Evolutionary conservation across 2,113 vertebrate genomes (phyloP).

Genomic region (Mesocricetus auratus): DNA sequence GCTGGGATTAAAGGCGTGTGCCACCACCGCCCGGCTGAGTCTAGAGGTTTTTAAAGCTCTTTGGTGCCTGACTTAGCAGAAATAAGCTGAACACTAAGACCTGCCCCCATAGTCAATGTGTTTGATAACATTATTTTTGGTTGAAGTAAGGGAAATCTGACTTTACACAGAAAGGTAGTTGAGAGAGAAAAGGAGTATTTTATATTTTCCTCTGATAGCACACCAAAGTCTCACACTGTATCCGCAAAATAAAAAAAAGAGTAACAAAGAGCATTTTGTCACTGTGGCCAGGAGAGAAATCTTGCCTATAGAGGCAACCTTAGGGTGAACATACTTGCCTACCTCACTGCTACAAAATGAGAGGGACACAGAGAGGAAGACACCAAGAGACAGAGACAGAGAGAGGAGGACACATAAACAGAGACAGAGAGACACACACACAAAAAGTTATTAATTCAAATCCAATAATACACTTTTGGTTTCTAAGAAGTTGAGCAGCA

Average conservation of each 20-base stretch:
- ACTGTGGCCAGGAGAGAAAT: background rate
- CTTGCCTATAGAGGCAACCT: background rate
- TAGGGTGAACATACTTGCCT: no score
- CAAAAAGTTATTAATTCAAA: constrained; percentile 31
- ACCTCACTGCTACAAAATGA: background rate
- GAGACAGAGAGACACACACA: background rate
- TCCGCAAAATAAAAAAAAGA: background rate
- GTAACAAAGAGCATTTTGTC: background rate
- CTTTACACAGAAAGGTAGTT: background rate
- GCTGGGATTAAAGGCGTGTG: no score
- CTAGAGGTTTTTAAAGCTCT: background rate
- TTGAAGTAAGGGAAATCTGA: background rate
- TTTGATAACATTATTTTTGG: background rate
- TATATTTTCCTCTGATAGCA: background rate
- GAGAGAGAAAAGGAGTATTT: background rate
- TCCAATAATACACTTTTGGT: background rate
- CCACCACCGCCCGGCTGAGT: no score
- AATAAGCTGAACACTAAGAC: background rate
- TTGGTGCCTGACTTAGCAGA: background rate
- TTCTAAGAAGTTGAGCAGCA: constrained; percentile 33
- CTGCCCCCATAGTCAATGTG: background rate
- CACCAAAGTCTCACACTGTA: background rate
- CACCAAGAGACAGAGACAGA: background rate
- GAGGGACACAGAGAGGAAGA: background rate
- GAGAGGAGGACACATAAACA: background rate